Evolutionary conservation across 2,113 vertebrate species (phyloP).

Genomic region (Turdus rufiventris): DNA sequence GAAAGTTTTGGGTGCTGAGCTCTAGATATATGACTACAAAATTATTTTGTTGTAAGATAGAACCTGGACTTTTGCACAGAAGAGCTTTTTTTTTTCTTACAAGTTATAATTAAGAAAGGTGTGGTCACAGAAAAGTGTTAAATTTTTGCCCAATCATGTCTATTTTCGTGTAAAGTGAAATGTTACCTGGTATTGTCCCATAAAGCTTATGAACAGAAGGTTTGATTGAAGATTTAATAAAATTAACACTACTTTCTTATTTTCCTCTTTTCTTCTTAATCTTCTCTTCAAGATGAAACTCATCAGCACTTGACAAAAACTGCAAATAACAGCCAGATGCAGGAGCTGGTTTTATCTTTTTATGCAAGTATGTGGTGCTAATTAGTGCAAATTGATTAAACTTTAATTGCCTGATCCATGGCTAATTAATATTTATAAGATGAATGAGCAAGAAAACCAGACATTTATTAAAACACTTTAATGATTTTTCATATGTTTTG

Average conservation of each 20-base stretch:
- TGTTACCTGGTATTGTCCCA: conserved; percentile 62
- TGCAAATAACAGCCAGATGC: conserved; percentile 85
- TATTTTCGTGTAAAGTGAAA: conserved; percentile 45
- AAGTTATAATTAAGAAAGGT: neutral
- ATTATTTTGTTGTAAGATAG: neutral
- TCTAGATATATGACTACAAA: neutral
- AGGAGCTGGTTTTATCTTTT: conserved; percentile 83
- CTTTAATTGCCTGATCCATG: conserved; percentile 86
- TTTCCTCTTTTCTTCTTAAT: conserved; percentile 81
- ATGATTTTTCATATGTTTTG: conserved; percentile 85
- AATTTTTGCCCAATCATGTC: conserved; percentile 9
- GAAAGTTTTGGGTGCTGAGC: neutral
- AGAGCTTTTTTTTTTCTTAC: neutral
- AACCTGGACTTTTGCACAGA: neutral
- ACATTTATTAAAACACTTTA: conserved; percentile 87
- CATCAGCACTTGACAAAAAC: conserved; percentile 87
- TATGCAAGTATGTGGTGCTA: conserved; percentile 85
- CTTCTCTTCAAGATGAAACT: conserved; percentile 83
- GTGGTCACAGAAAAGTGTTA: neutral
- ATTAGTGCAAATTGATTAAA: conserved; percentile 88
- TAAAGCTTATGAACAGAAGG: conserved; percentile 53
- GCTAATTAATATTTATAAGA: conserved; percentile 88
- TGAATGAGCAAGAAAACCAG: conserved; percentile 82
- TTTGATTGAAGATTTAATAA: conserved; percentile 81
- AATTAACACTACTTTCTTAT: conserved; percentile 81